These are phyloP conservation scores for Artibeus lituratus DNA, from an alignment of 2,797 vertebrate genomes.

Conservation along the genomic window DNA sequence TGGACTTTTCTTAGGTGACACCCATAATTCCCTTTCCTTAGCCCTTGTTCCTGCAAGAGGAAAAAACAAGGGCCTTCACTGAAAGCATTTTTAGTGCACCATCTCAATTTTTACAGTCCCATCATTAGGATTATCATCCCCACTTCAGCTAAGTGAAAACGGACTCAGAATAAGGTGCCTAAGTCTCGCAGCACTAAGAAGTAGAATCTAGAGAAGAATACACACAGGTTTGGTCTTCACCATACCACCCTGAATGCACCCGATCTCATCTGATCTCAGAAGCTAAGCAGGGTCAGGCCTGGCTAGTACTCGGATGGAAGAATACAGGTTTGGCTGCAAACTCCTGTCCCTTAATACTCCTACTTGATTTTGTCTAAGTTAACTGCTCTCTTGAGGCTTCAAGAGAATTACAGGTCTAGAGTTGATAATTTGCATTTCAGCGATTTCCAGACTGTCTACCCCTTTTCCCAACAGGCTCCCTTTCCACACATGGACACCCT, in stretches of 20 bases:
- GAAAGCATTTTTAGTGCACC: constrained; percentile 4
- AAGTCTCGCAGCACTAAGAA: background rate
- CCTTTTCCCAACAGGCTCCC: background rate
- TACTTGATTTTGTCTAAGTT: constrained; percentile 45
- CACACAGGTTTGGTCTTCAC: background rate
- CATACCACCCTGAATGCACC: too few species aligned
- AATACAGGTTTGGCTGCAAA: background rate
- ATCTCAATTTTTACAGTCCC: constrained; percentile 11
- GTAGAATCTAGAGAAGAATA: background rate
- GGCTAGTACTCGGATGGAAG: background rate
- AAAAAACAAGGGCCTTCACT: background rate
- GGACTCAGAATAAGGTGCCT: background rate
- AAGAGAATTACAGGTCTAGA: constrained; percentile 36
- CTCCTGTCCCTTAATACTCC: background rate
- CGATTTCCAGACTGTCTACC: background rate
- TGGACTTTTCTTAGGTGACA: constrained; percentile 31
- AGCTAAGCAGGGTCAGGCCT: too few species aligned
- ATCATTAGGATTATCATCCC: background rate
- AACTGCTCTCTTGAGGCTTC: constrained; percentile 37
- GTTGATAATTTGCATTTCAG: constrained; percentile 17
- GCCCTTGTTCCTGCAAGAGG: background rate
- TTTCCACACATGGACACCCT: background rate
- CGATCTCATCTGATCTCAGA: too few species aligned
- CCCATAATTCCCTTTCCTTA: background rate
- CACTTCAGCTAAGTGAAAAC: background rate